phyloP scores from a whole-genome alignment of 2,113 vertebrate species.

The Nesogale talazaci region DNA sequence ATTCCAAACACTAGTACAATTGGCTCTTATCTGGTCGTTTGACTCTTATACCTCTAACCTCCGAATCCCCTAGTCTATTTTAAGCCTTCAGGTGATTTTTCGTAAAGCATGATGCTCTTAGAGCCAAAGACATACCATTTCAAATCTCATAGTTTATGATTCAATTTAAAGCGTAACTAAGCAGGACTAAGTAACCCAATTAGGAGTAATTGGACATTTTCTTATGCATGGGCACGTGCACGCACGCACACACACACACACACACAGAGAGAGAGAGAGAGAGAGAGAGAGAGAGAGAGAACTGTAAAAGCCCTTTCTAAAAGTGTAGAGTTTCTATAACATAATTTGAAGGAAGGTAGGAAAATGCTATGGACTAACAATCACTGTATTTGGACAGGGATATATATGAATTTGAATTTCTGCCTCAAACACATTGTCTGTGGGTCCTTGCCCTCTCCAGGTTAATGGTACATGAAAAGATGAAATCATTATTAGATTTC shows the following conservation, averaged over 20 bases:
- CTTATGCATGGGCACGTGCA: conserved; percentile 36
- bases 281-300: no score
- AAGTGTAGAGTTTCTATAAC: no score
- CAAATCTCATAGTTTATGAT: conserved; percentile 50
- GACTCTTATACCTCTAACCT: conserved; percentile 57
- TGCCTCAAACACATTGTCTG: background rate
- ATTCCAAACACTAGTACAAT: conserved; percentile 26
- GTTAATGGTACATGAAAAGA: conserved; percentile 42
- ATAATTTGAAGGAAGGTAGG: background rate
- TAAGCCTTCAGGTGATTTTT: conserved; percentile 65
- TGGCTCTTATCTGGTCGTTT: conserved; percentile 52
- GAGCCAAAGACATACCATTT: conserved; percentile 50
- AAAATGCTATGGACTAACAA: background rate
- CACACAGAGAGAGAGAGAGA: no score
- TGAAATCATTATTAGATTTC: background rate
- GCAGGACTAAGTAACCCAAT: conserved; percentile 17
- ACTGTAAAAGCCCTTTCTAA: no score
- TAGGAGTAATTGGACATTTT: conserved; percentile 52
- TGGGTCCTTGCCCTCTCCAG: conserved; percentile 17
- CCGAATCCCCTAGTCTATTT: conserved; percentile 63
- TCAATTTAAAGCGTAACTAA: background rate
- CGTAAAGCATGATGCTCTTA: conserved; percentile 51
- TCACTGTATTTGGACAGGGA: conserved; percentile 5
- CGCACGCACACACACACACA: no score
- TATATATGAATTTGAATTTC: conserved; percentile 56